These are phyloP conservation scores for Rutpela maculata DNA, from an alignment of 2,888 invertebrate species.

Conservation along the genomic window DNA sequence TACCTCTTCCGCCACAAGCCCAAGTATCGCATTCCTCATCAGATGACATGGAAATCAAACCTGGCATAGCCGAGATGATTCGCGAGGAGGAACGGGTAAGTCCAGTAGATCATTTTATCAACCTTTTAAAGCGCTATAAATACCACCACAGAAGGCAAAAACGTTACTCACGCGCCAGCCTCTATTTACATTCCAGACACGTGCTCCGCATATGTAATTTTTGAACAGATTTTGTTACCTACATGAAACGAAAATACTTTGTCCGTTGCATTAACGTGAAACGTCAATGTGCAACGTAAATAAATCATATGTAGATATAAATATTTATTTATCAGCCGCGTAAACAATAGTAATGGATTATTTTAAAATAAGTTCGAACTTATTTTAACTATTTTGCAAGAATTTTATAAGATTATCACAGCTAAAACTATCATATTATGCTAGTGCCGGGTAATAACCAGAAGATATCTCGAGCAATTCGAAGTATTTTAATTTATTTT, in stretches of 20 bases:
- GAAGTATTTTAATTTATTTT: conserved; percentile 31
- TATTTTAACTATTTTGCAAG: no score
- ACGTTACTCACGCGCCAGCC: conserved; percentile 28
- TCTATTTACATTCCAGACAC: conserved; percentile 43
- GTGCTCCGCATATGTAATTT: conserved; percentile 41
- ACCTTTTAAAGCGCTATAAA: conserved; percentile 1
- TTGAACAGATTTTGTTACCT: conserved; percentile 35
- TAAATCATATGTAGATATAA: not conserved
- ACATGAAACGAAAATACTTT: conserved; percentile 23
- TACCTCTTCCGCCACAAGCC: conserved; percentile 63
- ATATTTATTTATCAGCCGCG: not conserved
- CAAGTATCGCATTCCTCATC: conserved; percentile 58
- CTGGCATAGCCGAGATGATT: conserved; percentile 97
- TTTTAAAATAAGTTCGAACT: no score
- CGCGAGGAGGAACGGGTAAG: conserved; percentile 97
- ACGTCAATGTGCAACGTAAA: not conserved
- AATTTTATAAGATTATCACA: no score
- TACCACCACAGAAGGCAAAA: not conserved
- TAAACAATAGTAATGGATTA: not conserved
- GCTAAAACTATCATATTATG: not conserved
- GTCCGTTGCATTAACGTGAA: not conserved
- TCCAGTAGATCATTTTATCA: conserved; percentile 64
- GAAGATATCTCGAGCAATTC: conserved; percentile 5
- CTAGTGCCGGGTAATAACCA: not conserved
- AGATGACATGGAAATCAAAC: conserved; percentile 94